Evolutionary conservation across 2,797 vertebrate species (phyloP), one percentile per base, ranked within the genome.

Genomic region (Glyptemys insculpta): DNA sequence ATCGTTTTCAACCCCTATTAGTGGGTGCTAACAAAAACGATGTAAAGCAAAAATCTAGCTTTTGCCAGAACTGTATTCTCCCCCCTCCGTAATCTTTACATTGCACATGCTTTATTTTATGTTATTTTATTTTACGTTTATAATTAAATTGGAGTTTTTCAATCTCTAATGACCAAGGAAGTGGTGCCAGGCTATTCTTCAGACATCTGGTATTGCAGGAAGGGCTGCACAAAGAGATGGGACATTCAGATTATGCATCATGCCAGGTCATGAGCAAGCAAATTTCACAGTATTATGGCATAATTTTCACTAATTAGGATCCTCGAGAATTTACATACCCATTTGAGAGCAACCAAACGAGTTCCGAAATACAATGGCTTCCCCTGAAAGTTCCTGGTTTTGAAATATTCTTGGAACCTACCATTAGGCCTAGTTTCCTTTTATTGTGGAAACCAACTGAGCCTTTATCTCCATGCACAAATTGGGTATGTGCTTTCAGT

Each of bases 1-100:
- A 49, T 84, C 41, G 79, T 94, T 94, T 47, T 92, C 90, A 10
- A 84, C 82, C 88, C 47, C 87, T 91, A 86, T 91, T 62, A 94
- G 79, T 81, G 83, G 53, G 44, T 54, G 52, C 56, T 96, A 79
- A 50, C 29, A 50, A 41, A 65, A 37, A 72, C 6, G 11, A 72
- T 41, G n/a, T 41, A 72, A 72, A 72, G n/a, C 23, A 62, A 34
- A 62, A 62, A 31, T 62, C 31, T 8, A 62, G 68, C 37, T 41
- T 41, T 47, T 44, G 21, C 52, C n/a, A 27, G n/a, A 56, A 56
- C 37, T 2, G 15, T 1, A n/a, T 11, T 1, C 82, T 90, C 14
- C 0, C 31, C 87, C 27, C 81, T 76, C 29, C 56, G 93, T 79
- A 65, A 11, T 68, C 85, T 31, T 50, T 50, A 27, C 83, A 23